phyloP scores from a whole-genome alignment of 2,113 vertebrate species.

The Clarias gariepinus region DNA sequence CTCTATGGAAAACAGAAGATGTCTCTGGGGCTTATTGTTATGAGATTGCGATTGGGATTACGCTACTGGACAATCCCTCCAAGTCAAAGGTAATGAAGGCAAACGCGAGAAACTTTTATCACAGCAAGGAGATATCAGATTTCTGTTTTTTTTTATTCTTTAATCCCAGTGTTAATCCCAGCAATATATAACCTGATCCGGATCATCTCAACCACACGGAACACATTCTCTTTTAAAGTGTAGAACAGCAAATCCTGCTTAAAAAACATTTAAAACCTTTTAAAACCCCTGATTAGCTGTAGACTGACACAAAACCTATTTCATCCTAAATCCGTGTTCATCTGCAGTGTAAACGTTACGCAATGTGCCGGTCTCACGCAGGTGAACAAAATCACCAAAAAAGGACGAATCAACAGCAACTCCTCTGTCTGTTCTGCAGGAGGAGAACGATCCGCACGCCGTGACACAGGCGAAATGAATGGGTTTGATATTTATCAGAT shows the following conservation, averaged over 20 bases:
- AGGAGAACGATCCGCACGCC: neutral
- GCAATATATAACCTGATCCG: neutral
- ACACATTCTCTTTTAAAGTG: neutral
- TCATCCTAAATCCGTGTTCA: neutral
- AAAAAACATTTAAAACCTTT: no score
- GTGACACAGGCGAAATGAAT: neutral
- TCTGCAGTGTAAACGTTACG: neutral
- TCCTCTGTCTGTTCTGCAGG: neutral
- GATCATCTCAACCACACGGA: neutral
- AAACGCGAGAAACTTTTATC: neutral
- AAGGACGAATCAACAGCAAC: neutral
- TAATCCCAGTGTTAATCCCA: neutral
- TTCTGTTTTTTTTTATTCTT: neutral
- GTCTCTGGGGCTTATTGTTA: neutral
- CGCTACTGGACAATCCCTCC: neutral
- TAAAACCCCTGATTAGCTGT: neutral
- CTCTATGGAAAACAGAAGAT: neutral
- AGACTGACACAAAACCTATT: neutral
- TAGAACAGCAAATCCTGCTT: neutral
- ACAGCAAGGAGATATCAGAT: neutral
- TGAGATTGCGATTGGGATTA: neutral
- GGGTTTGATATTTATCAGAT: neutral
- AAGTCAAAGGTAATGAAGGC: neutral
- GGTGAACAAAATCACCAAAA: neutral
- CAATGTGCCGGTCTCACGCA: neutral